Evolutionary conservation across 2,888 invertebrate genomes (phyloP), one percentile per base, ranked within the genome.

Genomic region (Dryococelus australis): DNA sequence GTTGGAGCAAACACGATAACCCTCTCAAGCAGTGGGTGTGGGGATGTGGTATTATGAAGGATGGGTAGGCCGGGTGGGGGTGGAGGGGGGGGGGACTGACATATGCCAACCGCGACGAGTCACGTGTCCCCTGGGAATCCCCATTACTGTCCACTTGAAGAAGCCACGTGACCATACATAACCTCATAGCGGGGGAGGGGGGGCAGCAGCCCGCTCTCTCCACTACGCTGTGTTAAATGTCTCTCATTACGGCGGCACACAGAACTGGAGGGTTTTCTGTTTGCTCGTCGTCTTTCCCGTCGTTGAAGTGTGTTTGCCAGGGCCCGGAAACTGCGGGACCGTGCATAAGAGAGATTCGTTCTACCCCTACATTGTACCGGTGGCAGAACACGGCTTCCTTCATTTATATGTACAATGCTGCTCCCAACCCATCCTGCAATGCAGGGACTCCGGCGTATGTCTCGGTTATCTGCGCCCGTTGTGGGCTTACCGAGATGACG

Each of bases 61-160:
- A n/a, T 9, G 0, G 0, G 20, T 51, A 24, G 20, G 16, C 16
- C 4, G 65, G 65, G 20, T 65, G 12, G 65, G 65, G 24, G 65
- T 13, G 65, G 13, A 16, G 65, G 8, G 65, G 65, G 65, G 10
- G 65, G 3, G 6, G 8, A 24, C 65, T n/a, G 65, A 65, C 65
- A 65, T 65, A 65, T 65, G 65, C 65, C 65, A n/a, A 65, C 65
- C 65, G 65, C 65, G 65, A 65, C 65, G n/a, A 65, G 65, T 65
- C 51, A 6, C 13, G 43, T 26, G 51, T 8, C 84, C 84, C 47
- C 84, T 84, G 84, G 84, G 84, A 84, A 84, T 51, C 47, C 84
- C 84, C 43, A 51, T 84, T 51, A 51, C 43, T 27, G 43, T 20
- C 84, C 84, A 84, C 84, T 84, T n/a, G 84, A 84, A 84, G 47